Evolutionary conservation across 2,797 vertebrate genomes (phyloP).

Genomic region (Jordanella pulchra): DNA sequence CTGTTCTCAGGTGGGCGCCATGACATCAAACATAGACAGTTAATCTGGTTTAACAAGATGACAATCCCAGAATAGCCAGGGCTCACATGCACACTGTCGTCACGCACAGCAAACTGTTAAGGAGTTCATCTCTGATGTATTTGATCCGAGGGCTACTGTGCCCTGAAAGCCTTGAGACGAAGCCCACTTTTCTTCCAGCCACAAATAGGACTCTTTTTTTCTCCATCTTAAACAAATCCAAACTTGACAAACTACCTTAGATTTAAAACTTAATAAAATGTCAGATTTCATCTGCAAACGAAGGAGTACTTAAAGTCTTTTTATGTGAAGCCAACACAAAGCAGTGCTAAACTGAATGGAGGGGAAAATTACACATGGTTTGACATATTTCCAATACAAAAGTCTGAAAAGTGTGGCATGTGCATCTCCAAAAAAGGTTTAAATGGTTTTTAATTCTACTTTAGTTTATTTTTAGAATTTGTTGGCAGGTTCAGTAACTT

Average conservation of each 20-base stretch:
- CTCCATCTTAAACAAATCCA: background rate
- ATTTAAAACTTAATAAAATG: background rate
- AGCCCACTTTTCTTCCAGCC: background rate
- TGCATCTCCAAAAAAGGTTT: background rate
- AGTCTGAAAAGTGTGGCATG: background rate
- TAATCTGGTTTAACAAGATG: slow-evolving; percentile 69
- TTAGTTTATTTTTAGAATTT: no score
- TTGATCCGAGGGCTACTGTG: background rate
- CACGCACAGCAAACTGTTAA: background rate
- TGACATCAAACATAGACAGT: slow-evolving; percentile 45
- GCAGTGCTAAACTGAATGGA: background rate
- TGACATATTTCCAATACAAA: background rate
- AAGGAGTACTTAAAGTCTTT: background rate
- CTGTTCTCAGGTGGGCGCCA: slow-evolving; percentile 18
- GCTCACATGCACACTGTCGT: slow-evolving; percentile 19
- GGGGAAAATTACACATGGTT: background rate
- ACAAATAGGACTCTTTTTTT: background rate
- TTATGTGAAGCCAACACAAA: background rate
- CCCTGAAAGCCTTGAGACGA: background rate
- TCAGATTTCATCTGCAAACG: background rate
- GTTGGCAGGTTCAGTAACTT: no score
- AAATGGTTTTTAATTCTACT: no score
- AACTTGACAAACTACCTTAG: background rate
- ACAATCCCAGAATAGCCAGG: slow-evolving; percentile 46
- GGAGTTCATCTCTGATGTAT: background rate